These are phyloP conservation scores for Rhynchonycteris naso DNA, from an alignment of 2,797 vertebrate species.

Conservation along the genomic window DNA sequence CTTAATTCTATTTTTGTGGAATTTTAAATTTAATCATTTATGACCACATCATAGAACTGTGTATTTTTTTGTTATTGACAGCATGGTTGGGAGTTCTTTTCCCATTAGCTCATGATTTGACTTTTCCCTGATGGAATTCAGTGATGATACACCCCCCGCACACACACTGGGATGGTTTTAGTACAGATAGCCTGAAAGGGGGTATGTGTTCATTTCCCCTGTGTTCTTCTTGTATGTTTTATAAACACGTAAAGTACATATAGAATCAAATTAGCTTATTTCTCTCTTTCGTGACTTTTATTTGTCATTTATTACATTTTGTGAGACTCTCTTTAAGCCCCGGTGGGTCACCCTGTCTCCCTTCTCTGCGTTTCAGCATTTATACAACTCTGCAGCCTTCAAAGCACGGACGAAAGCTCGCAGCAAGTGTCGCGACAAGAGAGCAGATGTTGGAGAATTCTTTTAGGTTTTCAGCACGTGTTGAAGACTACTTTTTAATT, in stretches of 20 bases:
- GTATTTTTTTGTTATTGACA: background rate
- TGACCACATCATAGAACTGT: background rate
- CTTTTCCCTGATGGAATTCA: constrained; percentile 27
- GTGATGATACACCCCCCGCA: background rate
- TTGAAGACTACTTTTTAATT: constrained; percentile 69
- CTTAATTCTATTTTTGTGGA: background rate
- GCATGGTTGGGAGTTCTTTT: background rate
- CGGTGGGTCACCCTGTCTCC: constrained; percentile 13
- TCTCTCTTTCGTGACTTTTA: background rate
- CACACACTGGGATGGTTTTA: background rate
- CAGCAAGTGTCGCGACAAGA: constrained; percentile 98
- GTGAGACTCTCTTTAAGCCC: background rate
- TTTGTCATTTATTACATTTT: background rate
- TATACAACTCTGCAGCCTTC: constrained; percentile 98
- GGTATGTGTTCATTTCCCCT: background rate
- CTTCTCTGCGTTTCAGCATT: constrained; percentile 89
- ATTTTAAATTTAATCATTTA: background rate
- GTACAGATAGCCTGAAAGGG: background rate
- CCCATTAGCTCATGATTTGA: background rate
- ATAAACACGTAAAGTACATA: background rate
- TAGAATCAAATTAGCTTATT: background rate
- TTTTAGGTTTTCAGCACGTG: constrained; percentile 85
- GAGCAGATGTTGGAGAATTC: constrained; percentile 96
- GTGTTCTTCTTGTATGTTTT: background rate
- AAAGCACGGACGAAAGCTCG: constrained; percentile 99